Evolutionary conservation across 2,888 invertebrate genomes (phyloP).

Genomic region (Galerucella nymphaeae): DNA sequence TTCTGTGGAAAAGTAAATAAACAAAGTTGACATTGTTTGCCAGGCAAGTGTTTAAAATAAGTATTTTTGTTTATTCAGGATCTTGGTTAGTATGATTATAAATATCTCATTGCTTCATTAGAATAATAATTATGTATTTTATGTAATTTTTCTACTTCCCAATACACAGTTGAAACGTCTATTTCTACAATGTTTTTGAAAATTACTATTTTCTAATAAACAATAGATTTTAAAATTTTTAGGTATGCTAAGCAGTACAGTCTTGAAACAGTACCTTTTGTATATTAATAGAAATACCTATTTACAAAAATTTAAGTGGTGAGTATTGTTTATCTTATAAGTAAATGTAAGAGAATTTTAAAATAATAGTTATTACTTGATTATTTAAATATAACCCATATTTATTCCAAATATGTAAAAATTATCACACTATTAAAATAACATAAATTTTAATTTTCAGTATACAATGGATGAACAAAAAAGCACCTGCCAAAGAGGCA

Average conservation of each 20-base stretch:
- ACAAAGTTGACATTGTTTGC: neutral
- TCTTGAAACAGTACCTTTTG: slow-evolving; percentile 54
- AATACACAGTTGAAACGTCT: neutral
- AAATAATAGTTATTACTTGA: neutral
- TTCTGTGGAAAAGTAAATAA: neutral
- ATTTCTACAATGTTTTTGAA: neutral
- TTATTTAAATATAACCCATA: too few relatives aligned
- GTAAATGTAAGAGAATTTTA: neutral
- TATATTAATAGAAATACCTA: slow-evolving; percentile 54
- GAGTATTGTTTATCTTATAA: slow-evolving; percentile 36
- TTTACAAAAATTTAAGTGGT: slow-evolving; percentile 55
- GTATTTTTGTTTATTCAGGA: slow-evolving; percentile 38
- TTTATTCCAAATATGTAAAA: too few relatives aligned
- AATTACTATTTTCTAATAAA: neutral
- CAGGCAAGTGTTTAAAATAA: slow-evolving; percentile 21
- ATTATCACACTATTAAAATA: too few relatives aligned
- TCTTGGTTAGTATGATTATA: slow-evolving; percentile 32
- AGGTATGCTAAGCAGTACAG: slow-evolving; percentile 61
- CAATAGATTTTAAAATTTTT: slow-evolving; percentile 25
- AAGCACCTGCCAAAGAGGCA: slow-evolving; percentile 79
- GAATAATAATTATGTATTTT: neutral
- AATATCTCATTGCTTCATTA: slow-evolving; percentile 3
- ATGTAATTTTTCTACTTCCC: neutral
- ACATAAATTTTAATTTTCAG: slow-evolving; percentile 49
- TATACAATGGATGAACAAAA: slow-evolving; percentile 81